These are phyloP conservation scores for Epizoanthus rinbou DNA, from an alignment of 92 coral and sea anemone genomes.

Conservation along the genomic window DNA sequence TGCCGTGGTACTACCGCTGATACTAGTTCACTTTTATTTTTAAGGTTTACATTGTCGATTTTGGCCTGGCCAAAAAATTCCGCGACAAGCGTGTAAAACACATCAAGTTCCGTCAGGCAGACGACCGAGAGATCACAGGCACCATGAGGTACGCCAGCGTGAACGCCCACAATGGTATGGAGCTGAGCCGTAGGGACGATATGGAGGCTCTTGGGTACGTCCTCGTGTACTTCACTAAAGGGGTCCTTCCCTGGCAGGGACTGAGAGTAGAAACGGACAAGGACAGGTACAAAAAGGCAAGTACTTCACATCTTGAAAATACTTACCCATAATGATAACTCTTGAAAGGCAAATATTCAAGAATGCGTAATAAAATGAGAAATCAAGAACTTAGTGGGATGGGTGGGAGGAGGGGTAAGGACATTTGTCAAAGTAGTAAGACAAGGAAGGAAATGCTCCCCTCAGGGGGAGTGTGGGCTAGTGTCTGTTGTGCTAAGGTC, in stretches of 20 bases:
- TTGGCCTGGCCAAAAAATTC: conserved; percentile 74
- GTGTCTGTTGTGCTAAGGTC: no score
- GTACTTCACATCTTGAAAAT: neutral
- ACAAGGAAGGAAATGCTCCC: no score
- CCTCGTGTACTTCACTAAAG: conserved; percentile 70
- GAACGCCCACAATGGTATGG: conserved; percentile 77
- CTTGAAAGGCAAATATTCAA: neutral
- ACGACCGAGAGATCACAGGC: conserved; percentile 68
- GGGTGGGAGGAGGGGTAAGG: no score
- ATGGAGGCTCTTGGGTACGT: conserved; percentile 75
- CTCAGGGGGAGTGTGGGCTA: no score
- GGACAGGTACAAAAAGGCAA: conserved; percentile 49
- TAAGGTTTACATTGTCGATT: conserved; percentile 74
- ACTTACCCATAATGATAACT: no score
- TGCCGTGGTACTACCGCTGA: no score
- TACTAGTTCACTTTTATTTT: neutral
- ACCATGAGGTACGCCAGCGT: conserved; percentile 79
- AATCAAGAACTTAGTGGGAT: neutral
- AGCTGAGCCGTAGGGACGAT: conserved; percentile 80
- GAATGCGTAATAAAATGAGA: neutral
- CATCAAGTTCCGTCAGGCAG: conserved; percentile 66
- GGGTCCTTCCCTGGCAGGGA: conserved; percentile 83
- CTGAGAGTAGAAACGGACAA: conserved; percentile 63
- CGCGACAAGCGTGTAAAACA: conserved; percentile 71
- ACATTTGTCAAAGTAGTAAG: no score